Evolutionary conservation across 2,113 vertebrate species (phyloP), one percentile per base, ranked within the genome.

Genomic region (Oreocharis arfaki): DNA sequence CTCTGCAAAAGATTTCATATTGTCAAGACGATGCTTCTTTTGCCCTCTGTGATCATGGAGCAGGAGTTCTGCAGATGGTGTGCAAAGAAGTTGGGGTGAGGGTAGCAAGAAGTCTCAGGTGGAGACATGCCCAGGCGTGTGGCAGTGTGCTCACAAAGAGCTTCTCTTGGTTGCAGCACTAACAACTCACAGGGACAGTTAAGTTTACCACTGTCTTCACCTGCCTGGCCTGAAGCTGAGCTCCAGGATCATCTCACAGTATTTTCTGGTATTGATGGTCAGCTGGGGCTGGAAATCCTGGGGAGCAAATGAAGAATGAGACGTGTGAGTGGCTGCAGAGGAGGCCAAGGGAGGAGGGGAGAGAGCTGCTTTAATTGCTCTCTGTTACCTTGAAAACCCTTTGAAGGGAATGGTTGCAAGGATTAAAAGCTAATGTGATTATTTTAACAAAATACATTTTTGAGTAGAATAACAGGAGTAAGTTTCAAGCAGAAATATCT

Each of bases 371-470:
- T 63, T 84, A 93, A 74, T 50, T 3, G 0, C 42, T 83, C 41
- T 53, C n/a, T 71, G 42, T 88, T 80, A 67, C 90, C 64, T 63
- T 70, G 64, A 63, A 89, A 83, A 93, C 13, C 55, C 93, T 94
- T 26, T 8, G 77, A 95, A 68, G 11, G n/a, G 75, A 80, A 57
- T 55, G 22, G 16, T 50, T 88, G 46, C 59, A 74, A 74, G 82
- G 56, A 95, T 95, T 95, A 75, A 76, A 80, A 87, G 65, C 55
- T 77, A 86, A 91, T 74, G 39, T 83, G 87, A 95, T 95, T 90
- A 84, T 88, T 91, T 80, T 56, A 85, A 80, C 59, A 80, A 83
- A 55, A 28, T 35, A 10, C 1, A 1, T 13, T 76, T 95, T 79
- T 70, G 28, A 53, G 74, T 53, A 55, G 22, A 94, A 10, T 37